A percentile compares a stretch with the other conserved stretches of the same genome.
Evolutionary conservation across 2,888 invertebrate genomes (phyloP).

Genomic region (Athripsodes cinereus): DNA sequence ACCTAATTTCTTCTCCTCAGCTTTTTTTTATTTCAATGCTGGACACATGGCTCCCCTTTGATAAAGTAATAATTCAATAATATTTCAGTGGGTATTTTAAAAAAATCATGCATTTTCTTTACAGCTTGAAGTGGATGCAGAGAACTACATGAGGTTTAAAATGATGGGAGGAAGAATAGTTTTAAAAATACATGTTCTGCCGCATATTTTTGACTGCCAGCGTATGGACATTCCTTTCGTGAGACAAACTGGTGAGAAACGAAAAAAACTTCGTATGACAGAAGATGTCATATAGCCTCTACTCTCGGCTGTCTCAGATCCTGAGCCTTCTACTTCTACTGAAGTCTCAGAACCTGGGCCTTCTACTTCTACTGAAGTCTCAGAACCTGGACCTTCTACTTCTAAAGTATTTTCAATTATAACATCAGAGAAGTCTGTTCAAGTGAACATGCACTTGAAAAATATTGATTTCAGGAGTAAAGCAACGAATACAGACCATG

Average conservation of each 20-base stretch:
- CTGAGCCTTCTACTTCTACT: neutral
- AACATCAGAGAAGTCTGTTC: neutral
- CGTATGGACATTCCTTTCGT: neutral
- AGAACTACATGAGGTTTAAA: too few relatives aligned
- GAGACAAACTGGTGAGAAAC: neutral
- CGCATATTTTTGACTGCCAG: conserved; percentile 5
- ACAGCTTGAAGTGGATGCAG: too few relatives aligned
- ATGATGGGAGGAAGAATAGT: neutral
- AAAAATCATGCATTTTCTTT: too few relatives aligned
- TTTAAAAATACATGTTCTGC: neutral
- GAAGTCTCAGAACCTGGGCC: neutral
- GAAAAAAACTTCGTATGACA: neutral
- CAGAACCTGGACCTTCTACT: neutral
- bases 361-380: neutral
- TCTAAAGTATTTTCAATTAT: neutral
- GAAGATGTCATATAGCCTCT: neutral
- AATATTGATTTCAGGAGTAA: neutral
- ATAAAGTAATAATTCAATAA: too few relatives aligned
- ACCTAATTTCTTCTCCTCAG: too few relatives aligned
- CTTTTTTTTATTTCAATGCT: too few relatives aligned
- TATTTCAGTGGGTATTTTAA: too few relatives aligned
- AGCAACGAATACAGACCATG: neutral
- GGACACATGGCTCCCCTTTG: too few relatives aligned
- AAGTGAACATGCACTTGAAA: neutral
- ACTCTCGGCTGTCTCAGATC: neutral